A percentile compares a stretch with the other conserved stretches of the same genome.
phyloP scores from a whole-genome alignment of 2,888 invertebrate species.

The Hyposoter didymator region DNA sequence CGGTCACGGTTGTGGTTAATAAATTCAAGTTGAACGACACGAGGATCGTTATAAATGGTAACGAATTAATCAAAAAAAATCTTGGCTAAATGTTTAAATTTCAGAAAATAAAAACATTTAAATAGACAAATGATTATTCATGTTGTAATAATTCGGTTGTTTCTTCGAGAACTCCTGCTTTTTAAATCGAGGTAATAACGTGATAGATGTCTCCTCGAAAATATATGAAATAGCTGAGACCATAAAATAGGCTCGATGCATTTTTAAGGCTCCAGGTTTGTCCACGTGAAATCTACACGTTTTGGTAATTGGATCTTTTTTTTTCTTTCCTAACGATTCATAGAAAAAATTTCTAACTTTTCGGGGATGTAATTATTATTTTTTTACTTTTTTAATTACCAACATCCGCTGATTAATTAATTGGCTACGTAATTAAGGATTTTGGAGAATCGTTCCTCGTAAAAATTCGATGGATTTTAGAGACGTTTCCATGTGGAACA shows the following conservation, averaged over 20 bases:
- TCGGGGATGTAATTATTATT: not conserved
- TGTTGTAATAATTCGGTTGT: not conserved
- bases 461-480: not conserved
- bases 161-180: not conserved
- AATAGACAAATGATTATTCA: not conserved
- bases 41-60: not conserved
- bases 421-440: not conserved
- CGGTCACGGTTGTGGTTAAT: slow-evolving; percentile 55
- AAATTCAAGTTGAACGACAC: slow-evolving; percentile 53
- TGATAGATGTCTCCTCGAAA: not conserved
- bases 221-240: not conserved
- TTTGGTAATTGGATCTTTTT: not conserved
- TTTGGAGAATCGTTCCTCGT: not conserved
- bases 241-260: slow-evolving; percentile 9
- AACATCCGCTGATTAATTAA: not conserved
- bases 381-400: not conserved
- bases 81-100: not conserved
- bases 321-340: not conserved
- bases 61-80: slow-evolving; percentile 34
- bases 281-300: not conserved
- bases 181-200: not conserved
- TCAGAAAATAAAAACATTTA: not conserved
- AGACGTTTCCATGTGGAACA: not conserved
- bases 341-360: not conserved
- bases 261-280: not conserved